Base-by-base conservation (phyloP, 2,888 invertebrate genomes). In the Amphimallon solstitiale region DNA sequence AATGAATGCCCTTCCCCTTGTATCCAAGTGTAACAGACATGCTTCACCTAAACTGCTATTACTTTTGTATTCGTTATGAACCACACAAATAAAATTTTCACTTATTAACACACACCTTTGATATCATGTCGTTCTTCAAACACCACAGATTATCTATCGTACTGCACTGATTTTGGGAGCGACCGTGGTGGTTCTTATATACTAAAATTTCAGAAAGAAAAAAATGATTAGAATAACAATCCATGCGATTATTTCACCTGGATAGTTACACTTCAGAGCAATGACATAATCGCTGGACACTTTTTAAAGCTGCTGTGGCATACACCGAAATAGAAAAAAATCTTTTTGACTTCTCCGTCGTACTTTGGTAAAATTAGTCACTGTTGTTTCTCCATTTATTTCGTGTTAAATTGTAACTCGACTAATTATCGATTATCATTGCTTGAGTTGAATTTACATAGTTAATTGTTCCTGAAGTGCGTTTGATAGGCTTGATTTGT, bases 181-280 rank as follows among this genome's bases (percentile, higher is more conserved):
- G 21, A 14, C 10, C 10, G 6, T 17, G 9, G 5, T 10, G 17
- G 21, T 35, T 35, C 51, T 51, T 51, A 35, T 51, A 51, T 51
- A 51, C 17, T 35, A 15, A 35, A 51, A 35, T 35, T 9, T 34
- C n/a, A 17, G 4, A 12, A n/a, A 35, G 14, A 14, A 34, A 51
- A 51, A 48, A 51, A 34, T 2, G 17, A 35, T 51, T 51, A 51
- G 51, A 15, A 51, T 17, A 51, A 51, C 37, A 51, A 35, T 51
- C 35, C 35, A 23, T 51, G 51, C 51, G 35, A 23, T 51, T 35
- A 51, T 35, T 51, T 51, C 15, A 51, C 35, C 35, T 48, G 48
- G 12, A 48, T 10, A 48, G 29, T 12, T 29, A 12, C 48, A 14
- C 12, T 23, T 48, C 14, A 15, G 35, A 35, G 35, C 51, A 51